Conservation (phyloP, 2,797 vertebrate species). For the Pogonophryne albipinna region DNA sequence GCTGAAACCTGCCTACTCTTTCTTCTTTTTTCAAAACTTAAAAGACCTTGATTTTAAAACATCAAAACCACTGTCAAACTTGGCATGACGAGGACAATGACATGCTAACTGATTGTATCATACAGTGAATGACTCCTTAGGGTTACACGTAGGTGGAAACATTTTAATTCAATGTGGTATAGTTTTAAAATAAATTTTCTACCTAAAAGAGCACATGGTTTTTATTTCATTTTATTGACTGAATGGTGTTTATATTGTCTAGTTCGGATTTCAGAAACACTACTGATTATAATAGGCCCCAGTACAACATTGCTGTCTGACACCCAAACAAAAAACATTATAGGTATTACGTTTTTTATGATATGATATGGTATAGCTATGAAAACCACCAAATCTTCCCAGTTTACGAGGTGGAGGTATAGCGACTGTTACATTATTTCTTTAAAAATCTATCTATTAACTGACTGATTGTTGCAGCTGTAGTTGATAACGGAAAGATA, state of each 20-base stretch:
- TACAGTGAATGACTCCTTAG: too few relatives aligned
- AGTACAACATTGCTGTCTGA: not conserved
- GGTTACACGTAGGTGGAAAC: too few relatives aligned
- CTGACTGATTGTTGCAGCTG: not conserved
- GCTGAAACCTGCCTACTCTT: slow-evolving; percentile 23
- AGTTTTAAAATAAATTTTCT: too few relatives aligned
- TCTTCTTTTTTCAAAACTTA: too few relatives aligned
- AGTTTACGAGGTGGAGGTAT: not conserved
- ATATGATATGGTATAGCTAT: not conserved
- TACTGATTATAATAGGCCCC: not conserved
- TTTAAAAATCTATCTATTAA: not conserved
- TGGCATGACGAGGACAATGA: too few relatives aligned
- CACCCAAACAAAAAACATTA: not conserved
- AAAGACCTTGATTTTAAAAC: too few relatives aligned
- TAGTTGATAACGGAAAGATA: not conserved
- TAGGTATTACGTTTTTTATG: not conserved
- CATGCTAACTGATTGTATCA: too few relatives aligned
- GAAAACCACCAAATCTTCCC: not conserved
- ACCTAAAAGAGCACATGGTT: too few relatives aligned
- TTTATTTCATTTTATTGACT: not conserved
- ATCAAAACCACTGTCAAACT: too few relatives aligned
- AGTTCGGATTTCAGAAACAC: not conserved
- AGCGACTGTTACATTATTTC: not conserved
- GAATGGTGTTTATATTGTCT: not conserved
- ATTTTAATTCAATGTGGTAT: too few relatives aligned